Conservation (phyloP, 2,888 invertebrate species). For the Netelia fuscicornis region DNA sequence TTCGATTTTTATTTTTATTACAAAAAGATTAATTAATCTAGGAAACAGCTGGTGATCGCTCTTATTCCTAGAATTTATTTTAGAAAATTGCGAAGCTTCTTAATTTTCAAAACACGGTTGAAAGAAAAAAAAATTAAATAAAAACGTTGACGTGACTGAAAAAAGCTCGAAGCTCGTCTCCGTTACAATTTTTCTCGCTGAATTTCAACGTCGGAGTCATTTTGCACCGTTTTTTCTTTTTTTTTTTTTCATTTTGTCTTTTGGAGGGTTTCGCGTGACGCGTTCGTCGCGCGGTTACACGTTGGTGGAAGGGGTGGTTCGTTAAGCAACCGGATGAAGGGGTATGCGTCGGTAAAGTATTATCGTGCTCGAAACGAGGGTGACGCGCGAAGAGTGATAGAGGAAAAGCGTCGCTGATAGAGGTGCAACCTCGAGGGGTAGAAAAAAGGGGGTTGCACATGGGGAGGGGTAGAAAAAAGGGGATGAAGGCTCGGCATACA, state of each 20-base stretch:
- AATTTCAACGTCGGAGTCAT: not conserved
- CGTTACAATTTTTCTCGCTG: not conserved
- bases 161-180: not conserved
- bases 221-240: not conserved
- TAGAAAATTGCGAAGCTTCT: too few relatives aligned
- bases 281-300: not conserved
- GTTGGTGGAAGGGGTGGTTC: conserved; percentile 29
- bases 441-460: not conserved
- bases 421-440: conserved; percentile 4
- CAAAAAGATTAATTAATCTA: too few relatives aligned
- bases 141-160: not conserved
- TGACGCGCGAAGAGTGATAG: conserved; percentile 41
- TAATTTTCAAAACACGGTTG: too few relatives aligned
- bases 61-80: too few relatives aligned
- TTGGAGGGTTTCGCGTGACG: too few relatives aligned
- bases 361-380: conserved; percentile 54
- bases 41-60: too few relatives aligned
- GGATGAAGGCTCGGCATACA: conserved; percentile 43
- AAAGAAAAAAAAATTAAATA: not conserved
- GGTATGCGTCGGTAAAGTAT: conserved; percentile 40
- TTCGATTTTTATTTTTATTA: too few relatives aligned
- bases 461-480: conserved; percentile 1
- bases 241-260: not conserved
- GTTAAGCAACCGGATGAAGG: conserved; percentile 41
- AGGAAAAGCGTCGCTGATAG: conserved; percentile 18